A percentile compares a stretch with the other conserved stretches of the same genome.
These are phyloP conservation scores for Pyrocephalus nanus DNA, from an alignment of 2,797 vertebrate genomes.

Conservation along the genomic window DNA sequence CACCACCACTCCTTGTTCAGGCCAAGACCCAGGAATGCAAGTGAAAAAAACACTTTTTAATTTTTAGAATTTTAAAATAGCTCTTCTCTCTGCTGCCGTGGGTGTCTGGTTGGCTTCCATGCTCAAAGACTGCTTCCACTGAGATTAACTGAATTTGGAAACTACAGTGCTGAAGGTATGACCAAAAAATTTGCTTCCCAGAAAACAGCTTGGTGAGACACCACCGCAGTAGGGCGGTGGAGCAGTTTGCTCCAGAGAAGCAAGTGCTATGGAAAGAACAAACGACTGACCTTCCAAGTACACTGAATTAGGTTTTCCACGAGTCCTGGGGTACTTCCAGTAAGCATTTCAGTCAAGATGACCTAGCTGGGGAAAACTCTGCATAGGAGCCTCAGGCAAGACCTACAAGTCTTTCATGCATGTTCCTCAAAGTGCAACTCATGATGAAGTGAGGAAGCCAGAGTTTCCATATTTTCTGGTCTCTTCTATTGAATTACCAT, in stretches of 20 bases:
- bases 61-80: constrained; percentile 59
- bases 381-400: neutral
- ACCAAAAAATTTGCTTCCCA: constrained; percentile 17
- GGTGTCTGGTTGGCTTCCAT: constrained; percentile 36
- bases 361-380: neutral
- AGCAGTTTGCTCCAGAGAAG: neutral
- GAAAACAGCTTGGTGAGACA: constrained; percentile 5
- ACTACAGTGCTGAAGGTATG: neutral
- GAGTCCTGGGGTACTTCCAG: neutral
- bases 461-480: neutral
- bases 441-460: neutral
- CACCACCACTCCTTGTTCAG: constrained; percentile 27
- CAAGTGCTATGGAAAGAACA: neutral
- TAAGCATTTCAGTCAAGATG: neutral
- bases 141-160: constrained; percentile 25
- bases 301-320: neutral
- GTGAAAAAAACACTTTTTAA: constrained; percentile 48
- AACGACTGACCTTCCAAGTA: neutral
- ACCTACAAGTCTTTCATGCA: neutral
- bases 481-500: neutral
- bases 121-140: neutral
- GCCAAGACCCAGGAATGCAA: constrained; percentile 64
- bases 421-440: neutral
- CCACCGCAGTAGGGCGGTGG: neutral
- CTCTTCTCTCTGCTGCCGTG: constrained; percentile 17